phyloP scores from a whole-genome alignment of 1,140 invertebrate genomes.

The Formica selysi region DNA sequence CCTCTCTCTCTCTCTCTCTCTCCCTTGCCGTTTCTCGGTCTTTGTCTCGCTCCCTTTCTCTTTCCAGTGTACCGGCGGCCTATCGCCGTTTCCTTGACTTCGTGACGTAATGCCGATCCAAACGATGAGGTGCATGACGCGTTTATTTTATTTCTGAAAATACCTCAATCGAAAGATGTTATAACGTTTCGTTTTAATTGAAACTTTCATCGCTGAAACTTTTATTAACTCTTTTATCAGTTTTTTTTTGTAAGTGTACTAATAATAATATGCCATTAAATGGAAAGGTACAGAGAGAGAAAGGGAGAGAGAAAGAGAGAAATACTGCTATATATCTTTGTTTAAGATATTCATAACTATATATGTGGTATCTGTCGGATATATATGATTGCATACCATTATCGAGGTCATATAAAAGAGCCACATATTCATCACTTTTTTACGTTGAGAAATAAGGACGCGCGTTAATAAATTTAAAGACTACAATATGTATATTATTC shows the following conservation, averaged over 20 bases:
- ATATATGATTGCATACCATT: neutral
- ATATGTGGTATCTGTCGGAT: neutral
- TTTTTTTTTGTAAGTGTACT: neutral
- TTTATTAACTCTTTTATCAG: neutral
- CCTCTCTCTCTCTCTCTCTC: conserved; percentile 46
- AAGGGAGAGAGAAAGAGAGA: neutral
- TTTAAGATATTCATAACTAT: neutral
- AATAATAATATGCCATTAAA: neutral
- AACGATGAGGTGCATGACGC: conserved; percentile 20
- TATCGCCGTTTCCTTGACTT: conserved; percentile 46
- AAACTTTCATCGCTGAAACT: neutral
- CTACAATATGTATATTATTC: too few relatives aligned
- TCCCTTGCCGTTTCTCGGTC: neutral
- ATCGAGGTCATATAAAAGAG: neutral
- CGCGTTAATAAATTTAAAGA: conserved; percentile 2
- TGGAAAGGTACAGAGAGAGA: too few relatives aligned
- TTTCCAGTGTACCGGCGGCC: neutral
- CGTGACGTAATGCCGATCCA: conserved; percentile 56
- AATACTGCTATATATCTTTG: neutral
- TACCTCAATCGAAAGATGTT: conserved; percentile 24
- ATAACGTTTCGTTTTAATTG: conserved; percentile 31
- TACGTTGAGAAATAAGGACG: neutral
- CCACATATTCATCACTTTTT: neutral
- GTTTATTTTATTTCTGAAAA: conserved; percentile 59
- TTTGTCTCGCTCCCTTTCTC: neutral